Base-by-base conservation (phyloP, 2,113 vertebrate species). In the Percina caprodes region DNA sequence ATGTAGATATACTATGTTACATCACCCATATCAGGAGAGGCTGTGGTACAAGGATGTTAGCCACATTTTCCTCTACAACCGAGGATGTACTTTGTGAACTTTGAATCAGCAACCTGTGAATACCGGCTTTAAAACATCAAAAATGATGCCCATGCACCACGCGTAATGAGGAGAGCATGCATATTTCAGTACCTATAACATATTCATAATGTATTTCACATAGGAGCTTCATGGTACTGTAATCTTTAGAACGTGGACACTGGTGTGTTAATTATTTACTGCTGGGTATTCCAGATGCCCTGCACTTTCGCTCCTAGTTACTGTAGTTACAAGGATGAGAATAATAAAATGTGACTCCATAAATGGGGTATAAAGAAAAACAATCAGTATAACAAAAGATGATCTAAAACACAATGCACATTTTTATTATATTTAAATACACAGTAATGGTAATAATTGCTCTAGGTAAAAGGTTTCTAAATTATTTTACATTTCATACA, bases 401-500 rank as follows among this genome's bases (percentile, higher is more conserved):
- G 79, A 74, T 93, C 85, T 88, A 89, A 93, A 93, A 93, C 91
- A 94, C 92, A 89, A 85, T 84, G 56, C 81, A 89, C 84, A 82
- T 79, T 91, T 93, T 95, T 95, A 95, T 95, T 94, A 90, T 91
- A 92, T 84, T 94, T 94, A 94, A 95, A 94, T 95, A 94, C 86
- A 94, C 83, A 83, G 61, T 90, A 67, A 93, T 91, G 76, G 59
- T 87, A 89, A 94, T 91, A 83, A 91, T 91, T 92, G 80, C 81
- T 94, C 85, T 89, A 88, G 49, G 88, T 93, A 92, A 92, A 92
- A 86, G 84, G 71, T 85, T 90, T 76, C 91, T 94, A 93, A 82
- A 93, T 94, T 92, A 94, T 92, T 93, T 90, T 93, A 94, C 95
- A 96, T 94, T 92, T 94, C 90, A 93, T 94, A 93, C 90, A 95